A percentile compares a stretch with the other conserved stretches of the same genome.
These are phyloP conservation scores for Epinephelus lanceolatus DNA, from an alignment of 2,113 vertebrate genomes.

Conservation along the genomic window DNA sequence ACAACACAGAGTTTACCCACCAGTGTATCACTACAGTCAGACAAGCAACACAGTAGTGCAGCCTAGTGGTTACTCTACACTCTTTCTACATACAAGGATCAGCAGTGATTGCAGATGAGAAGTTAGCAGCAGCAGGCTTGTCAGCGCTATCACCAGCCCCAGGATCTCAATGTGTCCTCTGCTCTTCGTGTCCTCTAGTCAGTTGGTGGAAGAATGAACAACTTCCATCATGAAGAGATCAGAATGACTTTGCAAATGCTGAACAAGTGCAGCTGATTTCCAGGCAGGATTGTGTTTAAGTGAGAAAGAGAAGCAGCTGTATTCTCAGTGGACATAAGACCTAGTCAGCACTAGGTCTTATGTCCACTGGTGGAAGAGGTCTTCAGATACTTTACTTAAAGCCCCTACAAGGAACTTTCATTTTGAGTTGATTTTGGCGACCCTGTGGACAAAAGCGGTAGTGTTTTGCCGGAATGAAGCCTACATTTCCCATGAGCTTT, in stretches of 20 bases:
- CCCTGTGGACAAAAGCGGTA: no score
- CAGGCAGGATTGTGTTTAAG: not conserved
- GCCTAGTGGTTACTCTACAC: constrained; percentile 31
- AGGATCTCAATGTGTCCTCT: constrained; percentile 42
- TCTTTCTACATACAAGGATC: not conserved
- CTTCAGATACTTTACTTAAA: no score
- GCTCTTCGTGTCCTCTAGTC: constrained; percentile 49
- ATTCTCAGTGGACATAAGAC: not conserved
- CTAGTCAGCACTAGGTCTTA: not conserved
- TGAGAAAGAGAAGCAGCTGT: not conserved
- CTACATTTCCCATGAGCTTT: no score
- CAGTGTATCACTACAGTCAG: not conserved
- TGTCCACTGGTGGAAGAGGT: no score
- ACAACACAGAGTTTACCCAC: not conserved
- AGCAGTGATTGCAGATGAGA: constrained; percentile 4
- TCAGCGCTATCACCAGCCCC: constrained; percentile 45
- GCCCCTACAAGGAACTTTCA: no score
- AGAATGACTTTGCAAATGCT: constrained; percentile 29
- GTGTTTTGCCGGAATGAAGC: no score
- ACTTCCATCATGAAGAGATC: constrained; percentile 27
- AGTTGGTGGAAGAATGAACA: constrained; percentile 6
- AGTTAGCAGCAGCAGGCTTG: constrained; percentile 44
- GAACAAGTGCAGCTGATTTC: constrained; percentile 14
- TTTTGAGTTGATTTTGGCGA: no score
- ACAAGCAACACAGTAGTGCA: constrained; percentile 41